Evolutionary conservation across 2,797 vertebrate species (phyloP).

Genomic region (Podarcis siculus): DNA sequence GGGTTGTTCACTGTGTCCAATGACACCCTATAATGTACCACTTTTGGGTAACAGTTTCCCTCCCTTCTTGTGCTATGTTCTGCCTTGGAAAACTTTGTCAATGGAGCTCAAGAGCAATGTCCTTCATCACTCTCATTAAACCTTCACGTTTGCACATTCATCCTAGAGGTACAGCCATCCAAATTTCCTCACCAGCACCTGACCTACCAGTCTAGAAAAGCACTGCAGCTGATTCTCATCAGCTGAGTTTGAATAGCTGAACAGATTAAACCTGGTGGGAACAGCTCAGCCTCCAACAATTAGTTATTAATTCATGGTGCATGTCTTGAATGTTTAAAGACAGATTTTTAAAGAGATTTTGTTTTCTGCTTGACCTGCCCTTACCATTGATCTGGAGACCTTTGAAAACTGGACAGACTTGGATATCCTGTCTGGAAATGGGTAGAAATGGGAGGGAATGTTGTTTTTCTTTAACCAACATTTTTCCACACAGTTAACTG

Average conservation of each 20-base stretch:
- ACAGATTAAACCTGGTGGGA: background rate
- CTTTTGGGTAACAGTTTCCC: background rate
- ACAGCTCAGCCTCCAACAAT: background rate
- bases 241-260: background rate
- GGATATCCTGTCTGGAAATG: background rate
- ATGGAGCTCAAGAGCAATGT: background rate
- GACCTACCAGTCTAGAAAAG: background rate
- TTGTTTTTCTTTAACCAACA: background rate
- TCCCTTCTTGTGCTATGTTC: background rate
- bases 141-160: background rate
- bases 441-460: background rate
- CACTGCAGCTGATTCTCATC: background rate
- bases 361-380: background rate
- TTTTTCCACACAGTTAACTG: background rate
- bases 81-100: background rate
- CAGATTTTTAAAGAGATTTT: background rate
- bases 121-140: background rate
- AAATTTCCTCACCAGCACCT: background rate
- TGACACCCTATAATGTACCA: background rate
- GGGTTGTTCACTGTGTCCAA: background rate
- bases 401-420: slow-evolving; percentile 1
- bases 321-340: background rate
- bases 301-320: background rate
- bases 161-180: background rate
- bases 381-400: background rate